phyloP scores from a whole-genome alignment of 2,888 invertebrate genomes.

The Mesorhabditis belari region DNA sequence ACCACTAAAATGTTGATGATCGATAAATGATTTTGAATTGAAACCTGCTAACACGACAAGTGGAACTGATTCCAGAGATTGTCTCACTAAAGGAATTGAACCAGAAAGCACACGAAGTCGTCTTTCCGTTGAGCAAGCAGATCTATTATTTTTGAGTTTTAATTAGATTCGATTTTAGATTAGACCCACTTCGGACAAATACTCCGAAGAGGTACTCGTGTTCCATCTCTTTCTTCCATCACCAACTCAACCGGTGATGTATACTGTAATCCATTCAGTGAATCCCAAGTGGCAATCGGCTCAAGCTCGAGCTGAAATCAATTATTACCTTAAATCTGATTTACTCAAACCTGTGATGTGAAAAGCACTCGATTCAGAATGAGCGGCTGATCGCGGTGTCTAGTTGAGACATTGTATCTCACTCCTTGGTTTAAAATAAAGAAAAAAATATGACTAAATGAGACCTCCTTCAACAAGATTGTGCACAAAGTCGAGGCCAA shows the following conservation, averaged over 20 bases:
- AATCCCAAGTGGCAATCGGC: slow-evolving; percentile 25
- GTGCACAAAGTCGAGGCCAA: slow-evolving; percentile 27
- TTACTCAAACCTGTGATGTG: too few species aligned
- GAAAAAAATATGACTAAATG: not conserved
- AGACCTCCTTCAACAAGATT: slow-evolving; percentile 16
- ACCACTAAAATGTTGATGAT: slow-evolving; percentile 4
- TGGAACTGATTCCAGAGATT: slow-evolving; percentile 21
- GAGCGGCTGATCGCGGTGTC: slow-evolving; percentile 25
- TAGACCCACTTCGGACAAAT: slow-evolving; percentile 27
- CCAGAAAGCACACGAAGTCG: slow-evolving; percentile 17
- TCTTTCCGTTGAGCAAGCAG: slow-evolving; percentile 24
- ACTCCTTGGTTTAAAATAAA: slow-evolving; percentile 21
- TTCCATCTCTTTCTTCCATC: slow-evolving; percentile 31
- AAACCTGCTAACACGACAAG: slow-evolving; percentile 24
- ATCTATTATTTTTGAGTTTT: slow-evolving; percentile 9
- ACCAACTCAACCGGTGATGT: slow-evolving; percentile 18
- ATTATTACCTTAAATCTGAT: too few species aligned
- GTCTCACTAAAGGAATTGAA: slow-evolving; percentile 19
- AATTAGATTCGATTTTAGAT: not conserved
- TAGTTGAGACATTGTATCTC: slow-evolving; percentile 25
- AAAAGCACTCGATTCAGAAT: slow-evolving; percentile 29
- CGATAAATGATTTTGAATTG: not conserved
- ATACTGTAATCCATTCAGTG: slow-evolving; percentile 10
- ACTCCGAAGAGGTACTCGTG: slow-evolving; percentile 14
- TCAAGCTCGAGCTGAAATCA: slow-evolving; percentile 26